These are phyloP conservation scores for Candoia aspera DNA, from an alignment of 2,113 vertebrate species.

Conservation along the genomic window DNA sequence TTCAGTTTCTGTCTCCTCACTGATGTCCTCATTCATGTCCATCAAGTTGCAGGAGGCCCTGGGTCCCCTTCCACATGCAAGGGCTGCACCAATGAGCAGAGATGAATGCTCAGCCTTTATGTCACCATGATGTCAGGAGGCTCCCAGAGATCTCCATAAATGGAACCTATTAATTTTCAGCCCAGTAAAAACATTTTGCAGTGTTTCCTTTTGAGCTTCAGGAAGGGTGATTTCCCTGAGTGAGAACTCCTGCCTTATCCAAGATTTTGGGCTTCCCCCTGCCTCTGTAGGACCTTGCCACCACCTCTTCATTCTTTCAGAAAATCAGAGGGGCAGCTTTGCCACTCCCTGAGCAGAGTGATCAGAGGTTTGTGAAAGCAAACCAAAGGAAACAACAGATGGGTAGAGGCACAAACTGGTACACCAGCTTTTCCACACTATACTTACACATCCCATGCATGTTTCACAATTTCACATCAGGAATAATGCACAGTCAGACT, in stretches of 20 bases:
- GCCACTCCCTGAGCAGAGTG: background rate
- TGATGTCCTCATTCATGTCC: background rate
- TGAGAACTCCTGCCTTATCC: background rate
- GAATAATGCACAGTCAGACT: background rate
- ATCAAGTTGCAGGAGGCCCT: background rate
- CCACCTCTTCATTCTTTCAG: background rate
- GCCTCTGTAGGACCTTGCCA: background rate
- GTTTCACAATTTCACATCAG: slow-evolving; percentile 16
- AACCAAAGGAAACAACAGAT: background rate
- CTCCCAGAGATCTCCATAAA: background rate
- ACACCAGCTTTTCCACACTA: background rate
- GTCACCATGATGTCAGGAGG: background rate
- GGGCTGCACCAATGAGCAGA: background rate
- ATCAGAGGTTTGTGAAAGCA: background rate
- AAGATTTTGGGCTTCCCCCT: background rate
- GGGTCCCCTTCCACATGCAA: background rate
- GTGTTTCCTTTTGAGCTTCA: background rate
- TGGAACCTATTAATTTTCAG: background rate
- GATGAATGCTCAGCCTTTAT: background rate
- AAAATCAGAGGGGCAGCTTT: background rate
- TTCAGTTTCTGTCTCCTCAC: background rate
- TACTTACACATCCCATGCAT: background rate
- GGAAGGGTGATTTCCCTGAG: background rate
- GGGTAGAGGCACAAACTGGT: background rate
- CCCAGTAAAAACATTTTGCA: background rate